Evolutionary conservation across 2,888 invertebrate species (phyloP).

Genomic region (Orgyia antiqua): DNA sequence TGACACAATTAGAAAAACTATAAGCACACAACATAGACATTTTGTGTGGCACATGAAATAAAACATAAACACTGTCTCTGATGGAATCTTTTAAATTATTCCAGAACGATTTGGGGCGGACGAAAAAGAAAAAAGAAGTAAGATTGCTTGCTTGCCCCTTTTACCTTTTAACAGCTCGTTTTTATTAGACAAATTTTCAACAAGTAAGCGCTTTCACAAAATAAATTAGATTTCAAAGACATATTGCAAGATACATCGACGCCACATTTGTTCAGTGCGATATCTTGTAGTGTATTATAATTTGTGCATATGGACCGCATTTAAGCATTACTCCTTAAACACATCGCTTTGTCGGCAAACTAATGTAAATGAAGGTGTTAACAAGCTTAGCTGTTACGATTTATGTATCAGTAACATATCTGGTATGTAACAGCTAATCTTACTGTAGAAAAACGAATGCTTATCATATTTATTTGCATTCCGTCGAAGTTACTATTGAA

Average conservation of each 20-base stretch:
- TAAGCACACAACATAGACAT: conserved; percentile 4
- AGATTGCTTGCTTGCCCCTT: conserved; percentile 83
- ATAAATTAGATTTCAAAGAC: conserved; percentile 45
- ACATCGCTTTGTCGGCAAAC: conserved; percentile 70
- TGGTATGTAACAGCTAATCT: conserved; percentile 53
- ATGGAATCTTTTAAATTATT: conserved; percentile 78
- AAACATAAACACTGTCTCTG: conserved; percentile 40
- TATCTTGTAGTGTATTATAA: conserved; percentile 69
- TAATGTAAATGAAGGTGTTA: conserved; percentile 39
- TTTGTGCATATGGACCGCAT: conserved; percentile 66
- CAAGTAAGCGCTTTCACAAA: conserved; percentile 72
- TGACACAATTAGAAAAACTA: neutral
- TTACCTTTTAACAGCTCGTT: conserved; percentile 75
- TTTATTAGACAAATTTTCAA: conserved; percentile 65
- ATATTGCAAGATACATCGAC: conserved; percentile 51
- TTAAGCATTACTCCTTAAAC: conserved; percentile 59
- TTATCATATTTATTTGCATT: conserved; percentile 68
- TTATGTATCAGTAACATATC: conserved; percentile 14
- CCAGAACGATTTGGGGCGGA: conserved; percentile 95
- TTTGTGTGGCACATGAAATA: conserved; percentile 27
- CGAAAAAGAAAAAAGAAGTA: conserved; percentile 99
- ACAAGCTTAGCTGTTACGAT: conserved; percentile 59
- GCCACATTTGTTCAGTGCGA: conserved; percentile 54
- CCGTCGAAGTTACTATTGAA: conserved; percentile 25
- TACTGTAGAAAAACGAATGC: conserved; percentile 50